Base-by-base conservation (phyloP, 2,888 invertebrate species). In the Limenitis arthemis region DNA sequence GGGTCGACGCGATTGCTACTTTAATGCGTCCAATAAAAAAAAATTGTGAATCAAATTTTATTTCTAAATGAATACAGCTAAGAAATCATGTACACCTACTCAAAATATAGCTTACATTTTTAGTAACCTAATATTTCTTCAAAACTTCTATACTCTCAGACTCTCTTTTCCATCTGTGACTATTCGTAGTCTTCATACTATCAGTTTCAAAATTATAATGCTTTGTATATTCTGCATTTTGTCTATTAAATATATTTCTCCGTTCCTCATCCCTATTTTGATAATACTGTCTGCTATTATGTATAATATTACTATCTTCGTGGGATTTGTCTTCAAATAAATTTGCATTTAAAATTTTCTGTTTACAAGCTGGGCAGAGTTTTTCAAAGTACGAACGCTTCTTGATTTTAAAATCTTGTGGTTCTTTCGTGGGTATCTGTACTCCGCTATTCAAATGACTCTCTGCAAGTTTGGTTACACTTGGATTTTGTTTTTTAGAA, bases 251-350 rank as follows among this genome's bases (percentile, higher is more conserved):
- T 12, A 38, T 6, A 20, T 1, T 20, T 12, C 36, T 42, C 8
- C 30, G 33, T 34, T 44, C 36, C 28, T 49, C 38, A 37, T 29
- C 39, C 20, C 39, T 50, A 20, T 41, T 44, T 49, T 53, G 50
- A 11, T 48, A 61, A 47, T 43, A 59, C 47, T 61, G 57, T 43
- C 61, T 44, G 20, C 58, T 59, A 28, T 61, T 61, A 31, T 61
- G 61, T 40, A 61, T 49, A 28, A 54, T 41, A 7, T 47, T 43
- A 44, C 43, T 50, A 20, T 44, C 32, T 32, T 40, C 41, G n/a
- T 39, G 43, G 11, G 9, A 28, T 7, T 47, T 52, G 29, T 52
- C 41, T 37, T 50, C 30, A 8, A 40, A 32, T 5, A 47, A 46
- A 31, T 44, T 39, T 32, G 47, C 47, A n/a, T 33, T 41, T n/a